These are phyloP conservation scores for Rhadinocentrus ornatus DNA, from an alignment of 2,797 vertebrate species.

Conservation along the genomic window DNA sequence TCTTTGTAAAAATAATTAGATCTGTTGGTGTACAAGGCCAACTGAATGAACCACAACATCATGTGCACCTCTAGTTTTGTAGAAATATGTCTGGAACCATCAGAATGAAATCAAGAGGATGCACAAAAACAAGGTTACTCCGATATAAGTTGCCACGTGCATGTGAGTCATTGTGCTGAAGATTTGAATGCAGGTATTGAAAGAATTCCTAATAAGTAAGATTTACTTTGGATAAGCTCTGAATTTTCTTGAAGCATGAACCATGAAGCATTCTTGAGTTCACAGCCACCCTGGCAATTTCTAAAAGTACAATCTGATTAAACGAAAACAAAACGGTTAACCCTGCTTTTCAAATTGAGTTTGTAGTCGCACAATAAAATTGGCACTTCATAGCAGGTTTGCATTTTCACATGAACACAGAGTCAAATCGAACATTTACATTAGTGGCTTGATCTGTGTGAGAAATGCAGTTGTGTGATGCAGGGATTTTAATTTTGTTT, in stretches of 20 bases:
- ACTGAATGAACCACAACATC: constrained; percentile 66
- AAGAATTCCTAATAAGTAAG: background rate
- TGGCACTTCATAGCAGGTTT: constrained; percentile 11
- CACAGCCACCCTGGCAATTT: background rate
- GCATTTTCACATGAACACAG: constrained; percentile 4
- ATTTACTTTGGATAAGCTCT: background rate
- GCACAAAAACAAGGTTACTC: background rate
- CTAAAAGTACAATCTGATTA: background rate
- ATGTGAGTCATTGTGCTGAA: background rate
- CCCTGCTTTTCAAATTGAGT: background rate
- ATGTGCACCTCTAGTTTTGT: background rate
- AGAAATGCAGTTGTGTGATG: constrained; percentile 55
- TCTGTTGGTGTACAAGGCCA: constrained; percentile 62
- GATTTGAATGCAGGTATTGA: background rate
- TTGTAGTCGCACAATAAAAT: background rate
- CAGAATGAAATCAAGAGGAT: background rate
- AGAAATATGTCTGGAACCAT: background rate
- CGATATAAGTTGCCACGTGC: background rate
- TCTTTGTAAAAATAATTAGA: fast-evolving
- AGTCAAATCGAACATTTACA: background rate
- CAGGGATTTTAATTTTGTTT: constrained; percentile 70
- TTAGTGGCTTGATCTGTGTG: constrained; percentile 36
- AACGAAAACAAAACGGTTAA: background rate
- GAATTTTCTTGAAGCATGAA: background rate
- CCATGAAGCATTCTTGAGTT: background rate